phyloP scores from a whole-genome alignment of 2,797 vertebrate genomes.

The Leptatherina wallacei region DNA sequence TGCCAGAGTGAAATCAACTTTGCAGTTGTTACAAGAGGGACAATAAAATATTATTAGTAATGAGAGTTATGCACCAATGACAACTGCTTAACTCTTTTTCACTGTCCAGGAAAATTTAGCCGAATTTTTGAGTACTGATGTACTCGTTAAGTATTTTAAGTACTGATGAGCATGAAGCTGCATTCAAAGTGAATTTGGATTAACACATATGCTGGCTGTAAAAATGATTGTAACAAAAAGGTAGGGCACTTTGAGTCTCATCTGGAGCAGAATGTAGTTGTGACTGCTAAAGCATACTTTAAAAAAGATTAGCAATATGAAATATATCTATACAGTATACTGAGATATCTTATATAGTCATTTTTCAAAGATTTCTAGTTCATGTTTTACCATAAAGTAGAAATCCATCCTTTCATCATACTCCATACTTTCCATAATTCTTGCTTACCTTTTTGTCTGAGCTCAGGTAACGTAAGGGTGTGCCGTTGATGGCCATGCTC shows the following conservation, averaged over 20 bases:
- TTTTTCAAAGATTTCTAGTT: background rate
- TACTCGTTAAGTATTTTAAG: no score
- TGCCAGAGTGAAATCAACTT: background rate
- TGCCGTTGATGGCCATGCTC: conserved; percentile 6
- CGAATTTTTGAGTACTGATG: background rate
- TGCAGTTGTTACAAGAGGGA: background rate
- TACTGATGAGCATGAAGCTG: background rate
- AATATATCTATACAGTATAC: background rate
- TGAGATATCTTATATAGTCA: background rate
- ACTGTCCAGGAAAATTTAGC: background rate
- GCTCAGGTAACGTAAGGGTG: conserved; percentile 48
- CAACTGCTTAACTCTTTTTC: background rate
- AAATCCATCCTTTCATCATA: no score
- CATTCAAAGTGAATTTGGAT: no score
- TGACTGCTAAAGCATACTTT: background rate
- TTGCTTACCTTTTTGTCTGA: conserved; percentile 57
- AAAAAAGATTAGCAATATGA: background rate
- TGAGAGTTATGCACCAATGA: background rate
- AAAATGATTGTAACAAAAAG: background rate
- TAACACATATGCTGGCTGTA: no score
- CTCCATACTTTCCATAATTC: background rate
- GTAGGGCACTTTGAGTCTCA: background rate
- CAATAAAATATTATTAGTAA: background rate
- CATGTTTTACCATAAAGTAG: background rate
- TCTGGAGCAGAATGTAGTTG: background rate